Evolutionary conservation across 2,888 invertebrate species (phyloP).

Genomic region (Conomelus anceps): DNA sequence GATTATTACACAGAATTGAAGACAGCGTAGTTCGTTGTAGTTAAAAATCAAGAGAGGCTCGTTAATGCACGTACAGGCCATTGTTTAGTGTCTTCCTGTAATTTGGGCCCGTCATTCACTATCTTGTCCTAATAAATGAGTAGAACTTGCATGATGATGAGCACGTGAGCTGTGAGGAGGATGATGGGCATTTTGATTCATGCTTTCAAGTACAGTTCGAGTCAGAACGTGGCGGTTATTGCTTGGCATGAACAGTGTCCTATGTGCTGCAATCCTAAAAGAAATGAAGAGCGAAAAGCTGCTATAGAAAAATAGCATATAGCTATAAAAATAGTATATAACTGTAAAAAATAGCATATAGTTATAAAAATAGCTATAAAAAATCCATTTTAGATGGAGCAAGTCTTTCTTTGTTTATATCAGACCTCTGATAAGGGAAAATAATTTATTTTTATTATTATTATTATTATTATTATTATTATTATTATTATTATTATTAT

Average conservation of each 20-base stretch:
- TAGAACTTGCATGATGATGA: background rate
- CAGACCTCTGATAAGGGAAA: too few relatives aligned
- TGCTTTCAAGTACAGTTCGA: background rate
- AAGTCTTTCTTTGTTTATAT: too few relatives aligned
- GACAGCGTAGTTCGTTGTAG: background rate
- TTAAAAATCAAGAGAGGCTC: background rate
- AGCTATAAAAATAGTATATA: background rate
- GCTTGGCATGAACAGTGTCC: background rate
- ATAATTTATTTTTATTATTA: too few relatives aligned
- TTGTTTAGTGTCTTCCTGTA: background rate
- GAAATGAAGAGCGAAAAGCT: background rate
- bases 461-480: too few relatives aligned
- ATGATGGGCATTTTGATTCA: background rate
- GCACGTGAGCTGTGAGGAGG: background rate
- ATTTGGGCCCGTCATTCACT: background rate
- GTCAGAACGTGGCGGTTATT: background rate
- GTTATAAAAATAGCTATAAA: too few relatives aligned
- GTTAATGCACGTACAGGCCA: background rate
- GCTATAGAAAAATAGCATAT: background rate
- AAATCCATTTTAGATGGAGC: too few relatives aligned
- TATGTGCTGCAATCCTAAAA: background rate
- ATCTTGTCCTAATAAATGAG: background rate
- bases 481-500: too few relatives aligned
- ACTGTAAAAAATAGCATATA: too few relatives aligned
- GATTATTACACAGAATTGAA: background rate